Evolutionary conservation across 2,888 invertebrate genomes (phyloP), one percentile per base, ranked within the genome.

Genomic region (Diadegma fenestrale): DNA sequence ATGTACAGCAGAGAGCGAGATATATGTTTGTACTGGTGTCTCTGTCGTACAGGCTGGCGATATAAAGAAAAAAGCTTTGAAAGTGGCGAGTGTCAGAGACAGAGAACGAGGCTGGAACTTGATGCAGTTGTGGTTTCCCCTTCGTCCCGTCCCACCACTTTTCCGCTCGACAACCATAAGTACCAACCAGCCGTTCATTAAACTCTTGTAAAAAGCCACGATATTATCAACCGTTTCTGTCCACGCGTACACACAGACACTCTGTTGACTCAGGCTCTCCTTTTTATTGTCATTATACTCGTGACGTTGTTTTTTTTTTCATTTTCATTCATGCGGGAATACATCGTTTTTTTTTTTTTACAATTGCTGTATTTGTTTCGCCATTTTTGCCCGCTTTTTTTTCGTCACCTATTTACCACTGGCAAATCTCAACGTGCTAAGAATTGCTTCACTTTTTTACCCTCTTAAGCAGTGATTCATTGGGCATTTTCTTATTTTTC

Each of bases 121-220:
- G 82, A 82, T 85, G 85, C 85, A 85, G 80, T 80, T 82, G 79
- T 82, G 77, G 90, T 92, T 92, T 91, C 90, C 90, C 91, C 90
- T 90, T 92, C 92, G 91, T 90, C 91, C 88, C 89, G 91, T 91
- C 91, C 89, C 92, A 89, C 92, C 90, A 93, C 92, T 93, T 93
- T 92, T 93, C 92, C 92, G 89, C 91, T 91, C 91, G 88, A 89
- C 90, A 89, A 86, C 90, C 91, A 90, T 91, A 90, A 91, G 90
- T 88, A 90, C 87, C 80, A 73, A 88, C 89, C 90, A 89, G 88
- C 89, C 89, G 90, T 91, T 91, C 92, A 89, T 91, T 90, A 91
- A 66, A 89, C 88, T 89, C 88, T 87, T 88, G 89, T 88, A 90
- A 89, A 90, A 90, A 90, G 82, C 88, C 78, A 86, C 86, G 88